phyloP scores from a whole-genome alignment of 2,797 vertebrate species.

The Parauchenoglanis ngamensis region DNA sequence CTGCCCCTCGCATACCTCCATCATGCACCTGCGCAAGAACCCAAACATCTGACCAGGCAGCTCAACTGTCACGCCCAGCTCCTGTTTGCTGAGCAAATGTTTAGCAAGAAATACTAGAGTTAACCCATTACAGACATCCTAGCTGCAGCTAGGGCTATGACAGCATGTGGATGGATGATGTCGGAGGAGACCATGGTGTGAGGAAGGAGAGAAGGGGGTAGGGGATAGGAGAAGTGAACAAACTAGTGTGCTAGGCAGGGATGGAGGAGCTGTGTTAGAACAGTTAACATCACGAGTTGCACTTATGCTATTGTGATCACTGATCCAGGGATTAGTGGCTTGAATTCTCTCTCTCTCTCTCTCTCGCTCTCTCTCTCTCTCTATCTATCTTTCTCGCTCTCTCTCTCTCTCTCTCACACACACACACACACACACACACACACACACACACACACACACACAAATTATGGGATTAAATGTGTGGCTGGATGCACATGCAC shows the following conservation, averaged over 20 bases:
- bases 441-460: background rate
- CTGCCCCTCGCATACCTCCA: conserved; percentile 65
- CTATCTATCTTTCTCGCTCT: background rate
- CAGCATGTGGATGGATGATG: background rate
- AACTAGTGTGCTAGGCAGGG: background rate
- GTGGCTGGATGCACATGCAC: background rate
- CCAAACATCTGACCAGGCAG: background rate
- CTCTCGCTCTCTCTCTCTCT: background rate
- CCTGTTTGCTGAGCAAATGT: conserved; percentile 48
- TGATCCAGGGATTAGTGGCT: conserved; percentile 52
- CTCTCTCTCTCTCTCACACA: conserved; percentile 1
- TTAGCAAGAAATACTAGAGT: background rate
- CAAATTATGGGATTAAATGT: background rate
- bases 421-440: background rate
- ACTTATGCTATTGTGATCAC: conserved; percentile 33
- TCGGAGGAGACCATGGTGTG: background rate
- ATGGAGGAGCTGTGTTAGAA: background rate
- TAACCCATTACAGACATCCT: background rate
- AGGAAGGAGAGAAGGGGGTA: background rate
- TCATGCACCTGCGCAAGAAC: conserved; percentile 25
- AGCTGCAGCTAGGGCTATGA: background rate
- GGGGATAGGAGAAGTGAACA: background rate
- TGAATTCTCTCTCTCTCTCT: background rate
- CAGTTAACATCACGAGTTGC: conserved; percentile 41
- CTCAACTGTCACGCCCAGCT: conserved; percentile 26